A percentile compares a stretch with the other conserved stretches of the same genome.
These are phyloP conservation scores for Engraulis encrasicolus DNA, from an alignment of 2,113 vertebrate species.

Conservation along the genomic window DNA sequence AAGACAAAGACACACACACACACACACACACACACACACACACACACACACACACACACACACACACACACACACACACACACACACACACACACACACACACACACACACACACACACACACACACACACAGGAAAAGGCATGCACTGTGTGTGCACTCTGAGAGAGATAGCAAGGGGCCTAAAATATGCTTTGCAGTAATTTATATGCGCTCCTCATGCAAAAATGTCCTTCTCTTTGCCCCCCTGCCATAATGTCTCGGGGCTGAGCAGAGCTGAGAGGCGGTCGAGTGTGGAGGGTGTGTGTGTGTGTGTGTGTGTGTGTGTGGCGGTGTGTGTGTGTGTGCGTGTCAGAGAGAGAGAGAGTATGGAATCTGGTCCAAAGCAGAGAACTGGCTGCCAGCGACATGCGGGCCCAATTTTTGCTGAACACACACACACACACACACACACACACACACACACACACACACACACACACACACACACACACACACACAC, in stretches of 20 bases:
- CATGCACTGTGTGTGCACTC: too few relatives aligned
- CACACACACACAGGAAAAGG: not conserved
- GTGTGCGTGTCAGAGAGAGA: too few relatives aligned
- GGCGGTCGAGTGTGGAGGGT: not conserved
- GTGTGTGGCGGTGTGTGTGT: too few relatives aligned
- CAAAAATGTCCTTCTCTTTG: constrained; percentile 10
- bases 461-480: too few relatives aligned
- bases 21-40: too few relatives aligned
- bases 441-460: too few relatives aligned
- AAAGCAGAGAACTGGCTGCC: not conserved
- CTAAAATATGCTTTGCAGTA: not conserved
- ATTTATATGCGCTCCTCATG: constrained; percentile 8
- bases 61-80: not conserved
- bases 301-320: too few relatives aligned
- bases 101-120: not conserved
- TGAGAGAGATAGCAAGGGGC: not conserved
- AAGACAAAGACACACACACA: too few relatives aligned
- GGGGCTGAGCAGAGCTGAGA: too few relatives aligned
- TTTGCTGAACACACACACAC: not conserved
- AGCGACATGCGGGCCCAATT: not conserved
- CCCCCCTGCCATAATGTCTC: not conserved
- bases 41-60: too few relatives aligned
- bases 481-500: too few relatives aligned
- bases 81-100: not conserved
- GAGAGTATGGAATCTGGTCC: too few relatives aligned